These are phyloP conservation scores for Bombus soroeensis DNA, from an alignment of 1,140 invertebrate genomes.

Conservation along the genomic window DNA sequence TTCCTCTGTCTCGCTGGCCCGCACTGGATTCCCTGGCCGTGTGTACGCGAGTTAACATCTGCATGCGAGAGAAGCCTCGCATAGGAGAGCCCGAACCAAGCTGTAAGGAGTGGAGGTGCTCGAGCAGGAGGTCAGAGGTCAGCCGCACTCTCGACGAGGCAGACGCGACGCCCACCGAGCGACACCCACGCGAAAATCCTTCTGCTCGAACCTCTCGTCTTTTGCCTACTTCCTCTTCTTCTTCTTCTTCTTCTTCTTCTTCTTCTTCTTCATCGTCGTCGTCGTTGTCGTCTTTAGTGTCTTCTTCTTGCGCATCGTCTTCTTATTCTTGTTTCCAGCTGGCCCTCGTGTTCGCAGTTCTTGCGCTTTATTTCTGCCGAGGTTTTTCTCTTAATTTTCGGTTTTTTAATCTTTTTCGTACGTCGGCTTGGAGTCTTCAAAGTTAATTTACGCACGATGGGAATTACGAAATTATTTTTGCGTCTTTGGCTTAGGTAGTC, in stretches of 20 bases:
- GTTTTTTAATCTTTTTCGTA: neutral
- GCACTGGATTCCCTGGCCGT: slow-evolving; percentile 54
- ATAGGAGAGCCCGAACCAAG: slow-evolving; percentile 44
- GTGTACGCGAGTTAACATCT: slow-evolving; percentile 69
- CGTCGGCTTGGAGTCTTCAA: neutral
- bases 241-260: slow-evolving; percentile 55
- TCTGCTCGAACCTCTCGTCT: slow-evolving; percentile 59
- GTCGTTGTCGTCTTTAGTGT: slow-evolving; percentile 11
- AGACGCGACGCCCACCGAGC: slow-evolving; percentile 81
- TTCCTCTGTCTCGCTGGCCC: slow-evolving; percentile 24
- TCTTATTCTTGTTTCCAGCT: slow-evolving; percentile 44
- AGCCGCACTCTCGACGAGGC: slow-evolving; percentile 76
- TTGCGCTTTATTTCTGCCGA: neutral
- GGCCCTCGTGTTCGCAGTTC: slow-evolving; percentile 30
- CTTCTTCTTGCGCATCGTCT: slow-evolving; percentile 57
- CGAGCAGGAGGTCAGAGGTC: slow-evolving; percentile 71
- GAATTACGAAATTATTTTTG: too few relatives aligned
- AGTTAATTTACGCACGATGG: neutral
- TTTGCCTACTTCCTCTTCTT: slow-evolving; percentile 57
- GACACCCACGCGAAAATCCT: slow-evolving; percentile 75
- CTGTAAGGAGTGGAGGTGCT: slow-evolving; percentile 61
- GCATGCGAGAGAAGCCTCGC: slow-evolving; percentile 71
- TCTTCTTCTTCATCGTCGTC: slow-evolving; percentile 34
- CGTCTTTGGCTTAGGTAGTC: too few relatives aligned
- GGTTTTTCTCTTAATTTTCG: neutral